Base-by-base conservation (phyloP, 2,888 invertebrate genomes). In the Drosophila meridiana region DNA sequence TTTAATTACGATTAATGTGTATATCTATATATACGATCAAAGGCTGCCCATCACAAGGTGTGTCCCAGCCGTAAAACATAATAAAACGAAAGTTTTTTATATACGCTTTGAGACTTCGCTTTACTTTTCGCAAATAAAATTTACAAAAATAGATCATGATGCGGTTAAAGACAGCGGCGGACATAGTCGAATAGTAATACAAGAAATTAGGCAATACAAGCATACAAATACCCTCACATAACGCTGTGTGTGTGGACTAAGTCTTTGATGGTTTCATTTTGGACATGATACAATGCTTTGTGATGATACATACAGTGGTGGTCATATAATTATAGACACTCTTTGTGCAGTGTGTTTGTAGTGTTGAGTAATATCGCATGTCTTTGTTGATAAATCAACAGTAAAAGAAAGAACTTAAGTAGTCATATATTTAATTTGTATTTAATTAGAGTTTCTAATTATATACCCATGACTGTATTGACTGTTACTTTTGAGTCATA, bases 71-170 rank as follows among this genome's bases (percentile, higher is more conserved):
- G 67, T 64, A 71, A 71, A 73, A 62, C 55, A 81, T 74, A 85
- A 85, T 81, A 77, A 88, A 83, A 81, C 77, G 70, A 79, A 76
- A 72, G 61, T 77, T 85, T 50, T 52, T 80, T 78, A 76, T 76
- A 69, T 74, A 43, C 70, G 69, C 71, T 72, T 68, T 65, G 69
- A 63, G 70, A 73, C 69, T 69, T 42, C 30, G 40, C 4, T 45
- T 63, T 26, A 40, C 60, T 66, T 75, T 84, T 82, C 72, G 90
- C 90, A 88, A 86, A 82, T 78, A 71, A 76, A 78, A 75, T 80
- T 72, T 80, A 82, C 90, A 65, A 85, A 89, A 89, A 89, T 90
- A 89, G 88, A 85, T 85, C 90, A 83, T 80, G 78, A 89, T 74
- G 80, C 71, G 72, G 69, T 67, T 70, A 69, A 70, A 77, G 82